These are phyloP conservation scores for Laspeyria flexula DNA, from an alignment of 2,888 invertebrate genomes.

Conservation along the genomic window DNA sequence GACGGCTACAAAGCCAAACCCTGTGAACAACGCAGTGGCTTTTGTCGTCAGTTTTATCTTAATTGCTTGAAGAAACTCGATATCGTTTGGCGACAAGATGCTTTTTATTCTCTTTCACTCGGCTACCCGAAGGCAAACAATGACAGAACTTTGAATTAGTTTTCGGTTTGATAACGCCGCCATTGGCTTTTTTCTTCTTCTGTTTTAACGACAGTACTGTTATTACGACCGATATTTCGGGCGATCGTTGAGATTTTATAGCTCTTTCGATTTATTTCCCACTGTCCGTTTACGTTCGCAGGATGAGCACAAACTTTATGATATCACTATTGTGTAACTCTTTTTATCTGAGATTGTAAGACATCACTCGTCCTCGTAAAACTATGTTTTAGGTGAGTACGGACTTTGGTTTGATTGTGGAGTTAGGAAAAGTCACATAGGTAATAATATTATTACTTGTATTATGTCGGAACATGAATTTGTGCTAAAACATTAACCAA, in stretches of 20 bases:
- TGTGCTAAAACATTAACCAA: too few species aligned
- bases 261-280: conserved; percentile 55
- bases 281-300: conserved; percentile 49
- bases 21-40: conserved; percentile 61
- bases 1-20: conserved; percentile 60
- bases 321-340: conserved; percentile 47
- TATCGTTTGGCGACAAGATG: conserved; percentile 82
- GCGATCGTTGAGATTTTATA: conserved; percentile 61
- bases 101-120: conserved; percentile 74
- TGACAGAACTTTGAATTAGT: conserved; percentile 82
- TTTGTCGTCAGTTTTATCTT: conserved; percentile 82
- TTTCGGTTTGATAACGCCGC: conserved; percentile 74
- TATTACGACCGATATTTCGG: conserved; percentile 64
- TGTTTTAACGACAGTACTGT: conserved; percentile 64
- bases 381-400: conserved; percentile 29
- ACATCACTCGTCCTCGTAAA: conserved; percentile 31
- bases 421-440: too few species aligned
- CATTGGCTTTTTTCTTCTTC: conserved; percentile 58
- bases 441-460: too few species aligned
- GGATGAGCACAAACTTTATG: conserved; percentile 42
- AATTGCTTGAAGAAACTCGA: conserved; percentile 84
- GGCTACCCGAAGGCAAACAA: conserved; percentile 73
- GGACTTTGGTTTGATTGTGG: conserved; percentile 18
- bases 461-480: too few species aligned
- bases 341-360: conserved; percentile 44